Conservation (phyloP, 1,140 invertebrate genomes). For the Carposina sasakii region DNA sequence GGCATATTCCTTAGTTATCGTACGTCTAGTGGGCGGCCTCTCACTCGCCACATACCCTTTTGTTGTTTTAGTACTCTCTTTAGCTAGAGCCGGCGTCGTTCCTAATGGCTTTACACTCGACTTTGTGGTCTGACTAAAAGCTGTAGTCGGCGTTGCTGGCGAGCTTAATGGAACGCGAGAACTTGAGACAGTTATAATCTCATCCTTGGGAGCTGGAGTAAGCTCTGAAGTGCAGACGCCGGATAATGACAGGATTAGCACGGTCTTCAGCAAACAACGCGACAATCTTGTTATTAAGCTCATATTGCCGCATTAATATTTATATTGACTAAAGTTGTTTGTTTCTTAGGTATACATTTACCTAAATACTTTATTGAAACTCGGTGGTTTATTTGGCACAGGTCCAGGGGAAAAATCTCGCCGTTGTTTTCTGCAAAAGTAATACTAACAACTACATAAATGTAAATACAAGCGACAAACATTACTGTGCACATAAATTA, state of each 20-base stretch:
- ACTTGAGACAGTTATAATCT: constrained; percentile 30
- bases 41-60: constrained; percentile 37
- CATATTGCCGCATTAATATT: too few species aligned
- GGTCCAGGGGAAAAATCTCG: too few species aligned
- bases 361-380: too few species aligned
- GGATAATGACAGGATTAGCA: constrained; percentile 35
- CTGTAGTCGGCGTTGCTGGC: constrained; percentile 20
- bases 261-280: constrained; percentile 19
- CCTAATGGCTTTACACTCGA: constrained; percentile 36
- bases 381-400: constrained; percentile 18
- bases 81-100: constrained; percentile 34
- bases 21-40: constrained; percentile 35
- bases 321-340: constrained; percentile 3
- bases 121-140: constrained; percentile 30
- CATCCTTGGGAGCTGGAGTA: constrained; percentile 27
- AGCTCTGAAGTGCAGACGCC: constrained; percentile 27
- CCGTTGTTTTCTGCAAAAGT: too few species aligned
- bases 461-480: too few species aligned
- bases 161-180: too few species aligned
- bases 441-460: too few species aligned
- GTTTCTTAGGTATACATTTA: too few species aligned
- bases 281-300: constrained; percentile 7
- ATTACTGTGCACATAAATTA: too few species aligned
- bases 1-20: constrained; percentile 40
- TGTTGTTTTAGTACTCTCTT: constrained; percentile 46